Evolutionary conservation across 2,888 invertebrate species (phyloP).

Genomic region (Cordilura impudica): DNA sequence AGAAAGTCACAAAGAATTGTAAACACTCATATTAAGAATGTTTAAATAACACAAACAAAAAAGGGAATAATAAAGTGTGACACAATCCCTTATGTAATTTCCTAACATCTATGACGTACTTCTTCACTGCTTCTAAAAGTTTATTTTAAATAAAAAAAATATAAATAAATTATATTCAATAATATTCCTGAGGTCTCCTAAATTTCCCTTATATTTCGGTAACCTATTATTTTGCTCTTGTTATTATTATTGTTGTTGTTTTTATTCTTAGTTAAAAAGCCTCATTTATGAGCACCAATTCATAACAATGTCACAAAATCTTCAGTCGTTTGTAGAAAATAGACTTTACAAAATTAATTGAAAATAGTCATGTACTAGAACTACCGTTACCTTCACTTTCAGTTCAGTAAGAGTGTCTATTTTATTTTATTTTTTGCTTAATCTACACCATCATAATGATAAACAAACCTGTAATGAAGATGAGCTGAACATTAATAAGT

Average conservation of each 20-base stretch:
- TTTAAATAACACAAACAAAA: background rate
- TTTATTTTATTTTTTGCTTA: background rate
- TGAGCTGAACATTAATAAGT: conserved; percentile 36
- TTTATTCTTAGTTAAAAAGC: conserved; percentile 31
- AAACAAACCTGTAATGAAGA: conserved; percentile 28
- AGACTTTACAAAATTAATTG: conserved; percentile 46
- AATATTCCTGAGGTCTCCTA: background rate
- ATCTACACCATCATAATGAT: background rate
- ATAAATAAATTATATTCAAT: no score
- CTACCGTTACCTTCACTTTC: conserved; percentile 20
- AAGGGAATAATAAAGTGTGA: background rate
- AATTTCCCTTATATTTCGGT: background rate
- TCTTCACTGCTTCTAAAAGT: no score
- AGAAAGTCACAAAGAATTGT: background rate
- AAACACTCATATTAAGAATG: background rate
- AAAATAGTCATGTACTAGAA: conserved; percentile 34
- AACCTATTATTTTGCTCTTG: conserved; percentile 33
- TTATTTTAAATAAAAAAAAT: no score
- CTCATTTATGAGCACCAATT: conserved; percentile 23
- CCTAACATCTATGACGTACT: no score
- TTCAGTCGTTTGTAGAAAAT: conserved; percentile 35
- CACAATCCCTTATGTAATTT: background rate
- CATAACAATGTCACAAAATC: conserved; percentile 40
- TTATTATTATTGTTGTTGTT: conserved; percentile 43
- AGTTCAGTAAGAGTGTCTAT: background rate